phyloP scores from a whole-genome alignment of 2,797 vertebrate species.

The Protosalanx chinensis region DNA sequence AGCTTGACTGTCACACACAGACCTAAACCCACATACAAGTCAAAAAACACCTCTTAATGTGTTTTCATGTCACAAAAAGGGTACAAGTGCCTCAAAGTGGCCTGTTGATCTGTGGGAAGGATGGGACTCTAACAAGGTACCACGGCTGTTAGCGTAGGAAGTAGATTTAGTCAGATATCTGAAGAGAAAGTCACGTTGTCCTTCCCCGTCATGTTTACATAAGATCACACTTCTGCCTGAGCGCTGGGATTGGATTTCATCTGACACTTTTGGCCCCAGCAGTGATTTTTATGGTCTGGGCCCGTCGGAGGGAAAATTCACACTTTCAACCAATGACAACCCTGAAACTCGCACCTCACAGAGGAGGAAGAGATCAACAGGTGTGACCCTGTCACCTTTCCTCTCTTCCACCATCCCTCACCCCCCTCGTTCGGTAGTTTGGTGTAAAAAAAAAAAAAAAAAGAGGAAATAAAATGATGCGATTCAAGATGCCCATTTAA shows the following conservation, averaged over 20 bases:
- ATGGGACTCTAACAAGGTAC: no score
- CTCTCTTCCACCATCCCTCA: constrained; percentile 22
- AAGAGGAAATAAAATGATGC: not conserved
- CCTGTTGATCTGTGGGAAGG: no score
- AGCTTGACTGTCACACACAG: constrained; percentile 17
- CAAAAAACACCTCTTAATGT: constrained; percentile 51
- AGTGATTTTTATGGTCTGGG: not conserved
- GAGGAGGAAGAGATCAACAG: constrained; percentile 38
- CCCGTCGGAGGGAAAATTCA: not conserved
- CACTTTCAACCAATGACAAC: constrained; percentile 25
- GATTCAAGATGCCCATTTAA: not conserved
- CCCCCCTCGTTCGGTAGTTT: not conserved
- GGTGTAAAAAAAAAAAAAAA: no score
- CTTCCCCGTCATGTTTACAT: not conserved
- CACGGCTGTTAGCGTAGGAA: no score
- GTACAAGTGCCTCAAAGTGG: not conserved
- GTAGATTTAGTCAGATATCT: not conserved
- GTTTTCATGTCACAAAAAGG: constrained; percentile 30
- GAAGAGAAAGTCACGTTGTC: not conserved
- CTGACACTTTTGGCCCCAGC: not conserved
- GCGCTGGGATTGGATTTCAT: not conserved
- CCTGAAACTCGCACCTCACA: constrained; percentile 42
- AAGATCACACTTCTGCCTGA: not conserved
- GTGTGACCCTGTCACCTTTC: constrained; percentile 14
- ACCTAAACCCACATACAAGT: constrained; percentile 37